Conservation (phyloP, 2,888 invertebrate species). For the Caenorhabditis panamensis region DNA sequence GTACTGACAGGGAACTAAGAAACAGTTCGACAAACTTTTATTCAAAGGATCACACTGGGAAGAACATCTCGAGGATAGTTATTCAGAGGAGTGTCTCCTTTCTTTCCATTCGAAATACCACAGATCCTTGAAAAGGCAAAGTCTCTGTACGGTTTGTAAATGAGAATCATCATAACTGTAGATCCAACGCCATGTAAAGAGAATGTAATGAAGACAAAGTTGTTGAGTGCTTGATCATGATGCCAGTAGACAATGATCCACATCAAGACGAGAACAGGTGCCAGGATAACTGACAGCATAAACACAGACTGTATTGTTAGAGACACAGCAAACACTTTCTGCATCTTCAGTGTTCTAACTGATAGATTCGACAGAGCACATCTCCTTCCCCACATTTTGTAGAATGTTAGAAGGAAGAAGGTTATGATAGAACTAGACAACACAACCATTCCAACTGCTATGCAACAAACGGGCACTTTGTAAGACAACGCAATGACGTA, state of each 20-base stretch:
- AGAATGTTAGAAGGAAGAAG: background rate
- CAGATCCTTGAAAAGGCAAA: background rate
- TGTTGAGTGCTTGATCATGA: background rate
- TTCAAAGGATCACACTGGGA: background rate
- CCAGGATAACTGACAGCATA: background rate
- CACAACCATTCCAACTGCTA: background rate
- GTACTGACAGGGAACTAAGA: too few species aligned
- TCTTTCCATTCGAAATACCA: background rate
- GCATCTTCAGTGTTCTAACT: background rate
- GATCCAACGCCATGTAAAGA: background rate
- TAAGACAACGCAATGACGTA: background rate
- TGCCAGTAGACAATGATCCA: background rate
- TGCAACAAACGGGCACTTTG: background rate
- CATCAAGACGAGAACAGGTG: background rate
- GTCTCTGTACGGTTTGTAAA: background rate
- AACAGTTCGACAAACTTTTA: background rate
- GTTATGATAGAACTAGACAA: background rate
- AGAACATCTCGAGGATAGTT: background rate
- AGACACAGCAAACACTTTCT: background rate
- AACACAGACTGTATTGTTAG: background rate
- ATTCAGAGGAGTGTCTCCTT: background rate
- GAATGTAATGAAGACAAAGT: background rate
- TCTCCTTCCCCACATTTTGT: background rate
- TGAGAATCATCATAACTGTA: background rate
- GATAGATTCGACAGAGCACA: background rate